A percentile compares a stretch with the other conserved stretches of the same genome.
These are phyloP conservation scores for Geotrypetes seraphini DNA, from an alignment of 2,797 vertebrate genomes.

Conservation along the genomic window DNA sequence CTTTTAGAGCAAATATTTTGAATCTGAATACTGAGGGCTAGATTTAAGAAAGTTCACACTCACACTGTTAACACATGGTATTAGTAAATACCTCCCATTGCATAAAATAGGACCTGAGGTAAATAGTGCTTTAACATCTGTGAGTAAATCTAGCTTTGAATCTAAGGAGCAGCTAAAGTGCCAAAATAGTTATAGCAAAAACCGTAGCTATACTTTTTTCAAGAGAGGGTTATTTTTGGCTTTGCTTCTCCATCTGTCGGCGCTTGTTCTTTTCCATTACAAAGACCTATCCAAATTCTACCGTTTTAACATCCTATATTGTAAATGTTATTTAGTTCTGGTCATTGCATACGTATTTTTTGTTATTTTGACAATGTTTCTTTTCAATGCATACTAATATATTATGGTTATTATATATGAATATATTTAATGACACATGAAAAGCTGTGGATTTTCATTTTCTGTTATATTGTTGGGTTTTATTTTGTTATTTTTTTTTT, in stretches of 20 bases:
- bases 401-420: constrained; percentile 99
- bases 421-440: constrained; percentile 98
- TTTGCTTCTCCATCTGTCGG: too few species aligned
- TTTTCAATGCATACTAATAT: constrained; percentile 98
- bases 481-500: constrained; percentile 40
- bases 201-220: too few species aligned
- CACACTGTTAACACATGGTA: too few species aligned
- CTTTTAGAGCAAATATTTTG: too few species aligned
- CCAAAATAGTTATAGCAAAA: constrained; percentile 18
- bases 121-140: too few species aligned
- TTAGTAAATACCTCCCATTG: too few species aligned
- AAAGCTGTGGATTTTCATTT: constrained; percentile 86
- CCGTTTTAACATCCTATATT: constrained; percentile 81
- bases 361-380: constrained; percentile 75
- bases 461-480: too few species aligned
- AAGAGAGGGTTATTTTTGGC: too few species aligned
- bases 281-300: constrained; percentile 39
- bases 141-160: too few species aligned
- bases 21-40: background rate
- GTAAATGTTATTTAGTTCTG: constrained; percentile 86
- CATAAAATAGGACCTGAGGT: too few species aligned
- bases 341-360: constrained; percentile 70
- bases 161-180: constrained; percentile 15
- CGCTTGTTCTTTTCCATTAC: constrained; percentile 14
- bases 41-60: too few species aligned